Percentiles rank a stretch among this genome's conserved stretches.
These are phyloP conservation scores for Dasyprocta punctata DNA, from an alignment of 2,113 vertebrate genomes.

Conservation along the genomic window DNA sequence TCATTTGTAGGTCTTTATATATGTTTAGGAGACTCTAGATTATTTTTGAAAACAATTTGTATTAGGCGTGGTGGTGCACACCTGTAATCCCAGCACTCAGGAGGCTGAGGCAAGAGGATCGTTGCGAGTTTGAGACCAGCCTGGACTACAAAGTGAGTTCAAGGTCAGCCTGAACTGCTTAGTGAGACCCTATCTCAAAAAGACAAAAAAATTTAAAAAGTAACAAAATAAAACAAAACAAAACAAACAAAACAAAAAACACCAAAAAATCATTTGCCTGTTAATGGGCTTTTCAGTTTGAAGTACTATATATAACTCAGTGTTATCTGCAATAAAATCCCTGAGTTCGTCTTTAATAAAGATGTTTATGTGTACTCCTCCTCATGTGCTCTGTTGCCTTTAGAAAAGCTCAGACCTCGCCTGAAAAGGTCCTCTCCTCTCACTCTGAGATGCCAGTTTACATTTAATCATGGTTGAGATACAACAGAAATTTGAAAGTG, in stretches of 20 bases:
- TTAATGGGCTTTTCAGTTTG: not conserved
- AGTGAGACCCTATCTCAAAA: too few species aligned
- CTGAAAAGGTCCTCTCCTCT: not conserved
- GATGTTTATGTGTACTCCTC: not conserved
- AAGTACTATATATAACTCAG: not conserved
- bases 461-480: not conserved
- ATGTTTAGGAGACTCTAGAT: constrained; percentile 1
- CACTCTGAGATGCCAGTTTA: not conserved
- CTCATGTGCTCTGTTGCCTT: not conserved
- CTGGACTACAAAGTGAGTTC: too few species aligned
- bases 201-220: too few species aligned
- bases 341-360: not conserved
- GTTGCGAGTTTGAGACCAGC: too few species aligned
- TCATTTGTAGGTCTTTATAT: constrained; percentile 19
- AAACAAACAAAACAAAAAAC: too few species aligned
- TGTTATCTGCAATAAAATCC: not conserved
- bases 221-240: too few species aligned
- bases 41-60: constrained; percentile 1
- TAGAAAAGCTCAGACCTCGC: not conserved
- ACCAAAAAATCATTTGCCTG: not conserved
- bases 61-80: too few species aligned
- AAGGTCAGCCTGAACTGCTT: too few species aligned
- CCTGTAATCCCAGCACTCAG: too few species aligned
- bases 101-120: too few species aligned
- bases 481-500: constrained; percentile 12